Percentiles rank a stretch among this genome's conserved stretches.
Conservation (phyloP, 2,888 invertebrate species). For the Thereva nobilitata region DNA sequence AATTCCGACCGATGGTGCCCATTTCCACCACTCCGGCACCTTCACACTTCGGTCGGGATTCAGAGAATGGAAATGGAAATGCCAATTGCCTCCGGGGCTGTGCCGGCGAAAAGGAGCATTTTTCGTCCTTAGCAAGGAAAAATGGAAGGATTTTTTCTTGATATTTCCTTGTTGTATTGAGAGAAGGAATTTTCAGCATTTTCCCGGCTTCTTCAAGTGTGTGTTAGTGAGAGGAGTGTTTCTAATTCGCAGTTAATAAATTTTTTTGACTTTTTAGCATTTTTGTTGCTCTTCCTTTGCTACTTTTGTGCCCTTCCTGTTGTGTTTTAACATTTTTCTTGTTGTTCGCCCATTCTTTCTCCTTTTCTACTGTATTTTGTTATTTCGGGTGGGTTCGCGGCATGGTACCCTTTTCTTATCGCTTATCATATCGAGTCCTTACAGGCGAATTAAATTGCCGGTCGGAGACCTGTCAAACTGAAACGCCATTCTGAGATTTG, state of each 20-base stretch:
- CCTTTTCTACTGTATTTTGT: not conserved
- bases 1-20: not conserved
- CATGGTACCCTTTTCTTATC: too few species aligned
- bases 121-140: not conserved
- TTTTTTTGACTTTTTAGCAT: conserved; percentile 35
- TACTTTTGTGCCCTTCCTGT: conserved; percentile 27
- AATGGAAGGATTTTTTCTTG: conserved; percentile 2
- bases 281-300: conserved; percentile 30
- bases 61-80: conserved; percentile 35
- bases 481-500: conserved; percentile 16
- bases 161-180: not conserved
- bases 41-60: conserved; percentile 10
- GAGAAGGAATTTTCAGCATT: not conserved
- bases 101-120: conserved; percentile 19
- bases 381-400: not conserved
- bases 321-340: conserved; percentile 9
- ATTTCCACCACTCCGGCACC: conserved; percentile 5
- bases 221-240: conserved; percentile 20
- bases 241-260: conserved; percentile 38
- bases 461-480: conserved; percentile 5
- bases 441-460: too few species aligned
- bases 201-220: not conserved
- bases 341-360: conserved; percentile 15
- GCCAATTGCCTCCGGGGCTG: conserved; percentile 33
- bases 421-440: too few species aligned